Percentiles rank a stretch among this genome's conserved stretches.
These are phyloP conservation scores for Pseudorhiza aurosa DNA, from an alignment of 30 jellyfish, hydroid and myxozoan genomes.

Conservation along the genomic window DNA sequence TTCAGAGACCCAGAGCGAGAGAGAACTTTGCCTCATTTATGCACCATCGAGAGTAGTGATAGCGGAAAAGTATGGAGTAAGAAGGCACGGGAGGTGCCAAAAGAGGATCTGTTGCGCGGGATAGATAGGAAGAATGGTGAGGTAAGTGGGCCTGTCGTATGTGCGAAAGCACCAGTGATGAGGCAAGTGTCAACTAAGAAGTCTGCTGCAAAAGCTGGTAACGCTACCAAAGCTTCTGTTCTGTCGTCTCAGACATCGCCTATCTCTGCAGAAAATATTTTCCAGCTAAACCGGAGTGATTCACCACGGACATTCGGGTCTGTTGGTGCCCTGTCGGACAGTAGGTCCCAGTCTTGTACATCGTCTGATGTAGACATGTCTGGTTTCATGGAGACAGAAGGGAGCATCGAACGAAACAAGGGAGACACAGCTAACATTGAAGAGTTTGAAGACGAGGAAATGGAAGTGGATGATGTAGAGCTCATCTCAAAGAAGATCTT, in stretches of 20 bases:
- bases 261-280: neutral
- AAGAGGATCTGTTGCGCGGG: neutral
- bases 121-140: neutral
- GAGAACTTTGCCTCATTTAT: too few relatives aligned
- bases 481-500: slow-evolving; percentile 48
- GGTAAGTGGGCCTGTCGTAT: too few relatives aligned
- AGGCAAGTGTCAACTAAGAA: too few relatives aligned
- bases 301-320: slow-evolving; percentile 6
- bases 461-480: slow-evolving; percentile 84
- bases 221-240: too few relatives aligned
- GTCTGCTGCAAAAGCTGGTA: too few relatives aligned
- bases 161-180: too few relatives aligned
- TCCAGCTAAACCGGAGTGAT: neutral
- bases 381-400: neutral
- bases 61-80: neutral
- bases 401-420: neutral
- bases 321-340: neutral
- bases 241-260: too few relatives aligned
- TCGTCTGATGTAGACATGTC: slow-evolving; percentile 26
- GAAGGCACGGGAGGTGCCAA: neutral
- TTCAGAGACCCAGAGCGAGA: too few relatives aligned
- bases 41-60: neutral
- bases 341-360: slow-evolving; percentile 37
- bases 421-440: neutral
- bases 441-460: slow-evolving; percentile 20